phyloP scores from a whole-genome alignment of 2,888 invertebrate genomes.

The Deroplatys truncata region DNA sequence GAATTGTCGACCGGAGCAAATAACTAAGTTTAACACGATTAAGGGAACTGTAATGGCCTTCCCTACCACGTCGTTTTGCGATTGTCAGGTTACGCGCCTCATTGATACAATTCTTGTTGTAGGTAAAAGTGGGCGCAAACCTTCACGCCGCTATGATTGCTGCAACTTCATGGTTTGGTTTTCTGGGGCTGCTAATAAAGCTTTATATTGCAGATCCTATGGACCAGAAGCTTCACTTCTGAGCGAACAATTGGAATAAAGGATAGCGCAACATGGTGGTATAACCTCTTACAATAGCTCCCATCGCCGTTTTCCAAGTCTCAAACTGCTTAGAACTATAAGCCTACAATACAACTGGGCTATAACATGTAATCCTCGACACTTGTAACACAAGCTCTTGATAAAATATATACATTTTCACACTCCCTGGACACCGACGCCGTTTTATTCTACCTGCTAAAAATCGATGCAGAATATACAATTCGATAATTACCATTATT shows the following conservation, averaged over 20 bases:
- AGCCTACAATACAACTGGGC: neutral
- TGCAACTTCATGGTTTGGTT: neutral
- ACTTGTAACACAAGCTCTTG: too few relatives aligned
- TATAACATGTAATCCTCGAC: too few relatives aligned
- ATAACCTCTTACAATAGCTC: neutral
- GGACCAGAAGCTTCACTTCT: neutral
- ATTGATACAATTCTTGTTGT: neutral
- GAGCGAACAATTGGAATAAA: neutral
- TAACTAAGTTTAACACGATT: neutral
- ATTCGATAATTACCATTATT: too few relatives aligned
- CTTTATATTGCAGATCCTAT: neutral
- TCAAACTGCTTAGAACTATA: neutral
- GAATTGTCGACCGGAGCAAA: neutral
- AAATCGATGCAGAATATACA: too few relatives aligned
- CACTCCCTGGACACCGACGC: too few relatives aligned
- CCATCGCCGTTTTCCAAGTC: neutral
- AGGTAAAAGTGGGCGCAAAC: neutral
- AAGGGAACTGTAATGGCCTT: neutral
- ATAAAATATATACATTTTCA: too few relatives aligned
- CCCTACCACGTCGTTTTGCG: neutral
- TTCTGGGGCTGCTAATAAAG: neutral
- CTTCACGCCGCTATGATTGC: neutral
- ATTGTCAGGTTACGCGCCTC: neutral
- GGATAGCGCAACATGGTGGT: neutral
- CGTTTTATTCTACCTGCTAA: too few relatives aligned